phyloP scores from a whole-genome alignment of 2,113 vertebrate genomes.

The Hemibagrus wyckioides region DNA sequence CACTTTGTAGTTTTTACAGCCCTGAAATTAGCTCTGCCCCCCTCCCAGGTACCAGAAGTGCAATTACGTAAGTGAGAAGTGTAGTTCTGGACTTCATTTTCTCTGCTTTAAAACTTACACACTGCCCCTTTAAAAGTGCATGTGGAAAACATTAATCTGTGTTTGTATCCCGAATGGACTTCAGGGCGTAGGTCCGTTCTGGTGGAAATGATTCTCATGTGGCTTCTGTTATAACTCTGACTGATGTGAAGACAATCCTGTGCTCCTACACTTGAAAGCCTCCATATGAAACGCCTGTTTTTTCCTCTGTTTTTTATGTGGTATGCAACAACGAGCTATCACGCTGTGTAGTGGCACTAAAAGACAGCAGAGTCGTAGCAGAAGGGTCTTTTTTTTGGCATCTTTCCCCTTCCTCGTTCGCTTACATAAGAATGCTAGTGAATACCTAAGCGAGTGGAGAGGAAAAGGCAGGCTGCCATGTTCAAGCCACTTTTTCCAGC shows the following conservation, averaged over 20 bases:
- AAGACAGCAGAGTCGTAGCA: constrained; percentile 4
- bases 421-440: constrained; percentile 32
- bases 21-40: background rate
- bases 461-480: constrained; percentile 32
- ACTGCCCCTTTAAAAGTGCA: constrained; percentile 1
- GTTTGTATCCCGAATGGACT: constrained; percentile 3
- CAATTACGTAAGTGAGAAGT: background rate
- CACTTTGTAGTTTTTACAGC: background rate
- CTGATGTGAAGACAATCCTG: constrained; percentile 45
- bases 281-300: background rate
- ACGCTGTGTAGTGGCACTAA: background rate
- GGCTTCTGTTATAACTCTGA: constrained; percentile 64
- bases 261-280: constrained; percentile 1
- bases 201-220: constrained; percentile 10
- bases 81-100: background rate
- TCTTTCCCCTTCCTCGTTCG: constrained; percentile 18
- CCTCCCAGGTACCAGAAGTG: background rate
- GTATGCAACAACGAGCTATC: background rate
- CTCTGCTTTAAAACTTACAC: background rate
- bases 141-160: constrained; percentile 21
- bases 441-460: constrained; percentile 30
- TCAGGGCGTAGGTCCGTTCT: constrained; percentile 21
- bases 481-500: constrained; percentile 11
- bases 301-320: constrained; percentile 8
- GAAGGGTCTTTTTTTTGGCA: constrained; percentile 14